phyloP scores from a whole-genome alignment of 2,888 invertebrate genomes.

The Caenorhabditis sp. region DNA sequence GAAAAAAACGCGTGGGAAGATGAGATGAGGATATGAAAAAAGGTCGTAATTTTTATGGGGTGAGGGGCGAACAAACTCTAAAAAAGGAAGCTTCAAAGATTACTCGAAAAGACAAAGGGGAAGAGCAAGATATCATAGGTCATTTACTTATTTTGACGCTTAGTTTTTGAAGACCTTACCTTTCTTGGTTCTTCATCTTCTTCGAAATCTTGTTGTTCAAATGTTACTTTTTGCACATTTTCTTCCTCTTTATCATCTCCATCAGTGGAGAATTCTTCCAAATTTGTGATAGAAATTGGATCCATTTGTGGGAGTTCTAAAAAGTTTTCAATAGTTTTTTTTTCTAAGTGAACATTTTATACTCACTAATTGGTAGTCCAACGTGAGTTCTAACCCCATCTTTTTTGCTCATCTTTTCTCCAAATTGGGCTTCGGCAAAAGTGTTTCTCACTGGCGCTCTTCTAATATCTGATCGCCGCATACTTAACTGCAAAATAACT shows the following conservation, averaged over 20 bases:
- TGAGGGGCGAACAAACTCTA: too few species aligned
- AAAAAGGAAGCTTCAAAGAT: too few species aligned
- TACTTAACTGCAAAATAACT: constrained; percentile 29
- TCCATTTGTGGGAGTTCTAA: constrained; percentile 4
- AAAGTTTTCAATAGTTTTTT: too few species aligned
- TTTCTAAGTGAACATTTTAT: too few species aligned
- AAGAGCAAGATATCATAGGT: too few species aligned
- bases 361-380: constrained; percentile 41
- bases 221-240: neutral
- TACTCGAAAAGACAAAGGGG: too few species aligned
- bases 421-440: constrained; percentile 40
- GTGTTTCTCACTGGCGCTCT: constrained; percentile 48
- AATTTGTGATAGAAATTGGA: neutral
- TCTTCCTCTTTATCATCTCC: neutral
- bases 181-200: neutral
- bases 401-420: constrained; percentile 32
- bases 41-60: constrained; percentile 1
- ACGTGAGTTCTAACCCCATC: constrained; percentile 44
- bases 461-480: constrained; percentile 42
- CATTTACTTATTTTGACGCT: too few species aligned
- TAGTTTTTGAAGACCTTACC: neutral
- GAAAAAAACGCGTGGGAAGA: neutral
- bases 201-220: neutral
- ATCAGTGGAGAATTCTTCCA: neutral
- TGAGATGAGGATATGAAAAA: neutral